These are phyloP conservation scores for Glyphotaelius pellucidus DNA, from an alignment of 2,888 invertebrate species.

Conservation along the genomic window DNA sequence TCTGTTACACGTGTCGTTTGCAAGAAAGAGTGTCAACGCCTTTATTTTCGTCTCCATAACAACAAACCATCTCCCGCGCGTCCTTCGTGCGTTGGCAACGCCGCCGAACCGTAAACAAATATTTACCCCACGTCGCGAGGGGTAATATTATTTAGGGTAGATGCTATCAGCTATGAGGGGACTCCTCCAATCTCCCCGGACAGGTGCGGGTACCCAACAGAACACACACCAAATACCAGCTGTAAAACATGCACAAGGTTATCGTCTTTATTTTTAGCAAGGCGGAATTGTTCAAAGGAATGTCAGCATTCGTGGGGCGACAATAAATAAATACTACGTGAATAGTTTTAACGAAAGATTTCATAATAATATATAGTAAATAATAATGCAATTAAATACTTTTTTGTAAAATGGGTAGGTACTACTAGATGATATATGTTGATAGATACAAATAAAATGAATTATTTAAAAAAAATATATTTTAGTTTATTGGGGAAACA, in stretches of 20 bases:
- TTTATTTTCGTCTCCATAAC: background rate
- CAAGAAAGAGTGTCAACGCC: background rate
- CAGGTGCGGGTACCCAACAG: background rate
- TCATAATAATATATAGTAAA: too few species aligned
- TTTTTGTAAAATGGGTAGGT: too few species aligned
- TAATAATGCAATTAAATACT: too few species aligned
- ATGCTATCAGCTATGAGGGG: background rate
- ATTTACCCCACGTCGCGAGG: background rate
- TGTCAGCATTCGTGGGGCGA: background rate
- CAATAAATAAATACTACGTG: background rate
- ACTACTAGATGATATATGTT: too few species aligned
- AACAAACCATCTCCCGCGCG: background rate
- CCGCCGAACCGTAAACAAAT: background rate
- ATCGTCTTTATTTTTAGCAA: background rate
- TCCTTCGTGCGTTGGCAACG: background rate
- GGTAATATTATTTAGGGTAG: background rate
- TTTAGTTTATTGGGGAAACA: too few species aligned
- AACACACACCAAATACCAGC: background rate
- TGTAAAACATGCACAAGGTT: background rate
- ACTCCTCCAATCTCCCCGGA: background rate
- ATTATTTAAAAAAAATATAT: too few species aligned
- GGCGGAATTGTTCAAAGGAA: background rate
- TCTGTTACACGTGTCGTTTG: background rate
- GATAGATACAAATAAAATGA: too few species aligned
- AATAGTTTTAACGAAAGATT: background rate